Evolutionary conservation across 2,888 invertebrate genomes (phyloP).

Genomic region (Taphrorychus bicolor): DNA sequence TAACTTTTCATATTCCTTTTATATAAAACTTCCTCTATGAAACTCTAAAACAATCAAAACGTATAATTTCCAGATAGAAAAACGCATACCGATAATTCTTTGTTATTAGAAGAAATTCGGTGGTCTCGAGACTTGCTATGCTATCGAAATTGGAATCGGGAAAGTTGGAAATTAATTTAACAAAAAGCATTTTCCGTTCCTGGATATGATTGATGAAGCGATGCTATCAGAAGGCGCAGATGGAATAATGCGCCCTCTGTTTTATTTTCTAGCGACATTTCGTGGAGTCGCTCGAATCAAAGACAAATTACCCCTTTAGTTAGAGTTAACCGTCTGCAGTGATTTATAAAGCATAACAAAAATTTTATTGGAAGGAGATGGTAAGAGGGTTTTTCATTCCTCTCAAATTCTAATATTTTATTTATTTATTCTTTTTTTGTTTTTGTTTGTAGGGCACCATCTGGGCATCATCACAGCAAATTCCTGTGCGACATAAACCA

Average conservation of each 20-base stretch:
- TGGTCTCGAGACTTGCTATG: neutral
- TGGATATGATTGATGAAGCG: neutral
- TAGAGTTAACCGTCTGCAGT: neutral
- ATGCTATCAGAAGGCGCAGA: neutral
- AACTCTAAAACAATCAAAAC: too few relatives aligned
- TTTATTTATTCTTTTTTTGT: too few relatives aligned
- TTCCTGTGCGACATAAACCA: neutral
- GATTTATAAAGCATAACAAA: neutral
- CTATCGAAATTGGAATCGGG: neutral
- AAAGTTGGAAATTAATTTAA: neutral
- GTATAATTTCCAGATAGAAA: too few relatives aligned
- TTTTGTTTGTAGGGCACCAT: too few relatives aligned
- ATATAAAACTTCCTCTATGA: too few relatives aligned
- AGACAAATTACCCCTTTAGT: neutral
- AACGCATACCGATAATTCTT: too few relatives aligned
- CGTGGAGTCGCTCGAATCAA: neutral
- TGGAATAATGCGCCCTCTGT: neutral
- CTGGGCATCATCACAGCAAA: too few relatives aligned
- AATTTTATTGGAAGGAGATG: neutral
- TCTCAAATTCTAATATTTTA: too few relatives aligned
- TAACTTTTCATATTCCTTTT: too few relatives aligned
- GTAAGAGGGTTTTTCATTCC: too few relatives aligned
- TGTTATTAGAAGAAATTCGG: too few relatives aligned
- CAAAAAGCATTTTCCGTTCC: neutral
- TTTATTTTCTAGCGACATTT: neutral